Evolutionary conservation across 2,797 vertebrate genomes (phyloP).

Genomic region (Prionace glauca): DNA sequence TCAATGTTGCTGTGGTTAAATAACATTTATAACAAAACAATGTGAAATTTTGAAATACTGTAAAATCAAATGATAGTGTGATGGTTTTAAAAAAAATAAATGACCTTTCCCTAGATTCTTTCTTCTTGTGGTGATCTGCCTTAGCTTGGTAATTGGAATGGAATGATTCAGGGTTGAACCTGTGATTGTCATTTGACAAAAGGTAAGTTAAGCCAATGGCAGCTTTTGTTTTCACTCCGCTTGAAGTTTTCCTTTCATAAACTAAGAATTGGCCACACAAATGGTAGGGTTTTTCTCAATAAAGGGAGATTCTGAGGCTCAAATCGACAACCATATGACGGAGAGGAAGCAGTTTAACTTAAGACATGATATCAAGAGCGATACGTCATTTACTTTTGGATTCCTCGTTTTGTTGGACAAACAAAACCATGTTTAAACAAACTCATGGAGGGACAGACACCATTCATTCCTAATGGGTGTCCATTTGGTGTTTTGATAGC

Average conservation of each 20-base stretch:
- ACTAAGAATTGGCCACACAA: neutral
- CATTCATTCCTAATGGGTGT: neutral
- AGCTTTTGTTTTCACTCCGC: neutral
- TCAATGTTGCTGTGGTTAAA: conserved; percentile 16
- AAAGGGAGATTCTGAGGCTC: neutral
- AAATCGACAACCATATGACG: neutral
- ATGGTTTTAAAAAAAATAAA: conserved; percentile 16
- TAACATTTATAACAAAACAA: neutral
- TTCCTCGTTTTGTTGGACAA: neutral
- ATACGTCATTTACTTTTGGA: neutral
- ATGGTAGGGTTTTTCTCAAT: neutral
- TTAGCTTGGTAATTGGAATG: conserved; percentile 8
- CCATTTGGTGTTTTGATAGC: neutral
- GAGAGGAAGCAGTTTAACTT: neutral
- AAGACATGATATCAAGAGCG: neutral
- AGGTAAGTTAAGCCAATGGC: neutral
- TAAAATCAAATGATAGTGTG: neutral
- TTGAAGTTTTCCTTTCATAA: neutral
- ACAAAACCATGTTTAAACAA: neutral
- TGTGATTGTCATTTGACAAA: neutral
- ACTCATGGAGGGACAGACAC: neutral
- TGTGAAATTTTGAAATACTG: neutral
- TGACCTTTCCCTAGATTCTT: neutral
- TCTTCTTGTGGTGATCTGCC: neutral
- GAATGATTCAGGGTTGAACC: neutral